Conservation (phyloP, 2,797 vertebrate species). For the Acropternis orthonyx region DNA sequence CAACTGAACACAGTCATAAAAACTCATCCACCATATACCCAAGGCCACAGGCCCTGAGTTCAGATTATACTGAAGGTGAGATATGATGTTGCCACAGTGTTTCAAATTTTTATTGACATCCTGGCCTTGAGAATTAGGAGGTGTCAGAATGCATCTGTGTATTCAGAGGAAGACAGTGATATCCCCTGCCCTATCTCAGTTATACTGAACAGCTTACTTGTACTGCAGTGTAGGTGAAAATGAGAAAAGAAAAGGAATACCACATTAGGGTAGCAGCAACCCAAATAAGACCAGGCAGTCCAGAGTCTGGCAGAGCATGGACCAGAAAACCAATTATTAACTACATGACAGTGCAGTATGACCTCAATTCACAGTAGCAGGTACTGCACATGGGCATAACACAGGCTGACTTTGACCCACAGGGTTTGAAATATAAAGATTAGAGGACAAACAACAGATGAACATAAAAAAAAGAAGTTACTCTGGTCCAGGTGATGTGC, state of each 20-base stretch:
- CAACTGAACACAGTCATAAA: constrained; percentile 21
- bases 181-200: not conserved
- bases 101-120: constrained; percentile 44
- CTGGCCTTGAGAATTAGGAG: constrained; percentile 20
- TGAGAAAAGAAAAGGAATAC: constrained; percentile 29
- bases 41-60: not conserved
- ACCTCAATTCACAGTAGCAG: not conserved
- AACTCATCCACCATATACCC: not conserved
- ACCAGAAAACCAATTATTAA: constrained; percentile 1
- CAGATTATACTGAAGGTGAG: constrained; percentile 31
- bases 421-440: not conserved
- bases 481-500: accelerated
- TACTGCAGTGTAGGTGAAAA: not conserved
- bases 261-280: not conserved
- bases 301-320: not conserved
- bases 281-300: not conserved
- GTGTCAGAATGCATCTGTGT: constrained; percentile 17
- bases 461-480: not conserved
- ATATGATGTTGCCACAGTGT: not conserved
- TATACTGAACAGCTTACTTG: not conserved
- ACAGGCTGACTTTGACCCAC: not conserved
- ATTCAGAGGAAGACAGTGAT: not conserved
- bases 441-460: not conserved
- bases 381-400: not conserved
- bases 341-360: not conserved